Evolutionary conservation across 2,888 invertebrate species (phyloP).

Genomic region (Laothoe populi): DNA sequence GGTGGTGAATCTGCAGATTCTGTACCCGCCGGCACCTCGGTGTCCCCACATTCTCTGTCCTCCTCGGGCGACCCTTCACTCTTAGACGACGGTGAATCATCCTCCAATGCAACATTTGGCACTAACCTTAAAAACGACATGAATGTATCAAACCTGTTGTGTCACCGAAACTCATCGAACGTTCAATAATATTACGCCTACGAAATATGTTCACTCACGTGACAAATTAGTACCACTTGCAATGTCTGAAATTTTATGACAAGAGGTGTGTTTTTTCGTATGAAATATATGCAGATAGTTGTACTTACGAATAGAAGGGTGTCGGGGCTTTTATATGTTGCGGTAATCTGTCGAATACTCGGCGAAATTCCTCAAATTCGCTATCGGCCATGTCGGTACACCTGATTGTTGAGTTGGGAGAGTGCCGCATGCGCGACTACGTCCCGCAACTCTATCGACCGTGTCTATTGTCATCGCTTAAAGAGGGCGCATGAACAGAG

Average conservation of each 20-base stretch:
- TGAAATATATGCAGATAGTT: constrained; percentile 34
- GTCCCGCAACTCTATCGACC: constrained; percentile 68
- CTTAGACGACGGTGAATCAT: constrained; percentile 92
- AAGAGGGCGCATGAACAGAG: constrained; percentile 53
- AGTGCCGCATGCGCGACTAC: constrained; percentile 67
- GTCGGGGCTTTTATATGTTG: constrained; percentile 91
- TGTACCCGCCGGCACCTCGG: constrained; percentile 58
- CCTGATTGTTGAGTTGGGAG: constrained; percentile 87
- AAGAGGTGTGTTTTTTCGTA: background rate
- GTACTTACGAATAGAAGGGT: constrained; percentile 95
- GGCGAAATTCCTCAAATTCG: constrained; percentile 96
- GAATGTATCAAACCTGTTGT: background rate
- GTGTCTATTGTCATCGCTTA: constrained; percentile 36
- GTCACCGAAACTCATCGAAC: background rate
- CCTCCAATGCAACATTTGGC: constrained; percentile 92
- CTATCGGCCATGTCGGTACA: constrained; percentile 93
- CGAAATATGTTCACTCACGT: constrained; percentile 41
- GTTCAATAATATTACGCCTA: constrained; percentile 26
- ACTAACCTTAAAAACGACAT: constrained; percentile 86
- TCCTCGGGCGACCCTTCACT: constrained; percentile 89
- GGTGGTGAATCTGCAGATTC: constrained; percentile 59
- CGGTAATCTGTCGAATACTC: constrained; percentile 92
- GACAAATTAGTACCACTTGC: constrained; percentile 42
- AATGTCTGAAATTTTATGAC: constrained; percentile 30
- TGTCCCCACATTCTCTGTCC: constrained; percentile 83